Base-by-base conservation (phyloP, 2,797 vertebrate genomes). In the Channa striata region DNA sequence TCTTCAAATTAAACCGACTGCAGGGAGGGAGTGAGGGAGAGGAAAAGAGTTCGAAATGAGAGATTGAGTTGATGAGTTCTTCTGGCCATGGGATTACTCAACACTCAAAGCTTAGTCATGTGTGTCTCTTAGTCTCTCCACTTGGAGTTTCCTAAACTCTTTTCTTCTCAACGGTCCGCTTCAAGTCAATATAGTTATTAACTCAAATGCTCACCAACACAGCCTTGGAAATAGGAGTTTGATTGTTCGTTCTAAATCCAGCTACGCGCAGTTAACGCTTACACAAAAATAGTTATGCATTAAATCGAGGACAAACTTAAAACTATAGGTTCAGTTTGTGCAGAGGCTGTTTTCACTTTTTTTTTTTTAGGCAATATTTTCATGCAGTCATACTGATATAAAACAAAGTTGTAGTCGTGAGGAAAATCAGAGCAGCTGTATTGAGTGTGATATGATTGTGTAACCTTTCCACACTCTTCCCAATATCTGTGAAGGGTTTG, bases 11-110 rank as follows among this genome's bases (percentile, higher is more conserved):
- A 92, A 90, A 91, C 74, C 67, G 56, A 66, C 76, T 65, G 72
- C 63, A 20, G 75, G 52, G 58, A 73, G 46, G 54, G 57, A 17
- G 14, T 43, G 42, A 68, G 61, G 59, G 61, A 74, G 70, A 62
- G 78, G 66, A 71, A 68, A 67, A 64, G 78, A 72, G 83, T 83
- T 62, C 2, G 77, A 61, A 80, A 74, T 69, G 72, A 77, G 78
- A 87, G 86, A 89, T 88, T 87, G 85, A 81, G 70, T 84, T 87
- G 87, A 91, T 88, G 90, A 91, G 82, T 89, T 83, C 77, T 59
- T 70, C 77, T 80, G 81, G 88, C 84, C 68, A 53, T 50, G 52
- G 88, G 90, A 92, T 92, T 90, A 91, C 74, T 84, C 79, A 48
- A 83, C 80, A 83, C 84, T 89, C 86, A 65, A 86, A 82, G 83